These are phyloP conservation scores for Anas bahamensis DNA, from an alignment of 2,797 vertebrate species.

Conservation along the genomic window DNA sequence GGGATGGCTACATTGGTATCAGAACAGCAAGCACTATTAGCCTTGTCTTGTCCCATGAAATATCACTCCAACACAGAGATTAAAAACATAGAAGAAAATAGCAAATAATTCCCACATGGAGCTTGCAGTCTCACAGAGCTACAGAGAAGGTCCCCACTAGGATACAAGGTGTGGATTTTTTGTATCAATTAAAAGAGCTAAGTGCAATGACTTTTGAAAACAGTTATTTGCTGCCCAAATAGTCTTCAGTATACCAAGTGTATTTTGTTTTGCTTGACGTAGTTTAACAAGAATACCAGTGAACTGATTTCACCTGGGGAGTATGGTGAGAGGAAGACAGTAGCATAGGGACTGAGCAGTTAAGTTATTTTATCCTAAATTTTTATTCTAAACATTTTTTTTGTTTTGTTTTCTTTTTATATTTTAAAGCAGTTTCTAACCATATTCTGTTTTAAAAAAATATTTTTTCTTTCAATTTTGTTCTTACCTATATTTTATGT, in stretches of 20 bases:
- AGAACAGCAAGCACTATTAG: neutral
- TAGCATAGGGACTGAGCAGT: neutral
- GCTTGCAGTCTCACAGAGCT: neutral
- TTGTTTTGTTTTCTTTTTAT: neutral
- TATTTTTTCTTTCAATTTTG: neutral
- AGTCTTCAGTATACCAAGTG: neutral
- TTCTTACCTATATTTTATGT: slow-evolving; percentile 15
- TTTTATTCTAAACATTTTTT: too few relatives aligned
- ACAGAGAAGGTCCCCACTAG: neutral
- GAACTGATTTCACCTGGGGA: neutral
- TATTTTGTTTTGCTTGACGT: neutral
- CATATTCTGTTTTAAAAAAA: neutral
- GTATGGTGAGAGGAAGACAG: neutral
- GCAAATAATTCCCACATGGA: neutral
- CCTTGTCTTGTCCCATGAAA: neutral
- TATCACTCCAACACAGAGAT: neutral
- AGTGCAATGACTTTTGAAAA: neutral
- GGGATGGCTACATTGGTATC: neutral
- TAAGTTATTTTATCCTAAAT: neutral
- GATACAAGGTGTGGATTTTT: neutral
- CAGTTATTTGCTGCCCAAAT: neutral
- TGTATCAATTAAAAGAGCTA: neutral
- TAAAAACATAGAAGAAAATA: neutral
- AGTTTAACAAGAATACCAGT: neutral
- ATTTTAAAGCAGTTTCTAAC: neutral